phyloP scores from a whole-genome alignment of 2,113 vertebrate species.

The Cyphomyrus discorhynchus region DNA sequence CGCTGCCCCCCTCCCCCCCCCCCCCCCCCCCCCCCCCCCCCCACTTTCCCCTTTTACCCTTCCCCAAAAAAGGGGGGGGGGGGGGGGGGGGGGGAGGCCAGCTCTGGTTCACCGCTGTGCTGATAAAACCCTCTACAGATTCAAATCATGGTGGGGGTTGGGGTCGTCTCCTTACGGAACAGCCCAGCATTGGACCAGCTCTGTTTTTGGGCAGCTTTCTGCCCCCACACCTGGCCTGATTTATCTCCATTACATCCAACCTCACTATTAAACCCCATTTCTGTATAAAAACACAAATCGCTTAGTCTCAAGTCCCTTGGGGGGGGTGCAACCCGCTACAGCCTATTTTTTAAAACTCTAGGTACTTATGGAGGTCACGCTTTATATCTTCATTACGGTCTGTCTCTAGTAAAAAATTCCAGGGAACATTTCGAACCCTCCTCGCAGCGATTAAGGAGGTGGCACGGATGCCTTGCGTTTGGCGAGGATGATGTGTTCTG shows the following conservation, averaged over 20 bases:
- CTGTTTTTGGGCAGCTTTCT: not conserved
- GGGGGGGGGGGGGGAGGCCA: not conserved
- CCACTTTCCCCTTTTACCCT: slow-evolving; percentile 16
- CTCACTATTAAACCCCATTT: not conserved
- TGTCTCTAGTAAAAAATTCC: not conserved
- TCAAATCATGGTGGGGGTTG: not conserved
- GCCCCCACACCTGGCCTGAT: not conserved
- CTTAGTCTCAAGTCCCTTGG: not conserved
- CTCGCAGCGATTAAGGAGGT: not conserved
- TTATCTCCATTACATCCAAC: not conserved
- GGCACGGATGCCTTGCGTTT: not conserved
- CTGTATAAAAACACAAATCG: not conserved
- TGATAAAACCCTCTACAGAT: not conserved
- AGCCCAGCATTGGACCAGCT: not conserved
- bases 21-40: not conserved
- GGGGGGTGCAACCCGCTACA: not conserved
- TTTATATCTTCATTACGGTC: not conserved
- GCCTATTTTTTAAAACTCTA: not conserved
- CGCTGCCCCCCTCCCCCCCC: too few relatives aligned
- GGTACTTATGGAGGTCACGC: not conserved
- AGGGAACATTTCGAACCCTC: not conserved
- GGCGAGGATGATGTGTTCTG: not conserved
- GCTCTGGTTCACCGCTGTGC: not conserved
- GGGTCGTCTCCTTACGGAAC: not conserved
- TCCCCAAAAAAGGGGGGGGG: not conserved